Percentiles rank a stretch among this genome's conserved stretches.
Evolutionary conservation across 2,888 invertebrate species (phyloP).

Genomic region (Drosophila infuscata): DNA sequence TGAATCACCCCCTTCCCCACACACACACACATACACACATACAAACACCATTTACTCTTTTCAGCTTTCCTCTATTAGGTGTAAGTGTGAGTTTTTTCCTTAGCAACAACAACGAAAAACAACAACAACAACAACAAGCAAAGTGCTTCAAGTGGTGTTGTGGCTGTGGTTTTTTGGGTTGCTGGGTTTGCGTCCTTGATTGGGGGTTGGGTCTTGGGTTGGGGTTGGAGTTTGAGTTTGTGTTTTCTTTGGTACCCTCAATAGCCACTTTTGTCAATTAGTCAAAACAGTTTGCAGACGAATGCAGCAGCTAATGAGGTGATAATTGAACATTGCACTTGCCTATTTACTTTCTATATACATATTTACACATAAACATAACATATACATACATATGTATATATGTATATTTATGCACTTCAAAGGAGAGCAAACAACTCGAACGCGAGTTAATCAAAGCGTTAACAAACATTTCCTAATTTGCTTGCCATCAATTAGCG

Average conservation of each 20-base stretch:
- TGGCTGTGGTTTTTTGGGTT: conserved; percentile 9
- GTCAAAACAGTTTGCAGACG: conserved; percentile 39
- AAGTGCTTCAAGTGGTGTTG: conserved; percentile 24
- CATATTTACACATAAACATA: background rate
- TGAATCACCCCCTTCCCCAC: background rate
- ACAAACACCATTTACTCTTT: background rate
- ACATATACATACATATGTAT: background rate
- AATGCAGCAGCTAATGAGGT: conserved; percentile 60
- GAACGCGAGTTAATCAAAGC: background rate
- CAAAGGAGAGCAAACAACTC: background rate
- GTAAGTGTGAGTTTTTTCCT: conserved; percentile 18
- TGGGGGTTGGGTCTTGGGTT: background rate
- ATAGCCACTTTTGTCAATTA: conserved; percentile 56
- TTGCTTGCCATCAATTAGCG: background rate
- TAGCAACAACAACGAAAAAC: background rate
- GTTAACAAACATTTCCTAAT: conserved; percentile 4
- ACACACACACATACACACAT: background rate
- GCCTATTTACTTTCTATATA: conserved; percentile 20
- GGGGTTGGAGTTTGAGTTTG: conserved; percentile 9
- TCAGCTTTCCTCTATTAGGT: background rate
- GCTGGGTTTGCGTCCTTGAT: background rate
- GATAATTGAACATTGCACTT: conserved; percentile 60
- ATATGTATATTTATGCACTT: background rate
- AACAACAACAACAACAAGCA: conserved; percentile 18
- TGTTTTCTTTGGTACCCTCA: conserved; percentile 20